Evolutionary conservation across 2,113 vertebrate species (phyloP).

Genomic region (Peromyscus polionotus): DNA sequence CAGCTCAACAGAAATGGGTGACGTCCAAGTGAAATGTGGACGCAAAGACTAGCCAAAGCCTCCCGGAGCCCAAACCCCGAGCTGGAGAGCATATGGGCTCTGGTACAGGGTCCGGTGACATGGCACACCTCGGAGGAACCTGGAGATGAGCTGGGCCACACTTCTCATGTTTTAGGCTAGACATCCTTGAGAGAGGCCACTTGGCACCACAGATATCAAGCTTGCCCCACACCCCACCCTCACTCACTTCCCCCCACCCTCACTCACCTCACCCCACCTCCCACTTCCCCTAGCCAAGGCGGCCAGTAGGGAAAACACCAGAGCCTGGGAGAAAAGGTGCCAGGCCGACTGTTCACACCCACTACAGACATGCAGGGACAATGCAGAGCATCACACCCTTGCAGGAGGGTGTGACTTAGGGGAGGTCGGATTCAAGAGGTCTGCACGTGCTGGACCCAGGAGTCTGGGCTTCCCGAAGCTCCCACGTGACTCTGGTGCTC

Average conservation of each 20-base stretch:
- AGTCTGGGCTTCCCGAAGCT: not conserved
- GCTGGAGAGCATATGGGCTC: not conserved
- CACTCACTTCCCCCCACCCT: not conserved
- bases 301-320: not conserved
- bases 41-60: not conserved
- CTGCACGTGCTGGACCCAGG: not conserved
- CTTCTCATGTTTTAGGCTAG: not conserved
- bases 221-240: not conserved
- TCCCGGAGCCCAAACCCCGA: rapidly evolving
- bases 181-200: not conserved
- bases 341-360: not conserved
- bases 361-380: not conserved
- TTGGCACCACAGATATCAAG: not conserved
- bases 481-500: not conserved
- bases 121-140: not conserved
- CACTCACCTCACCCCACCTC: too few relatives aligned
- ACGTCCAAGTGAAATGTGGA: not conserved
- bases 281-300: too few relatives aligned
- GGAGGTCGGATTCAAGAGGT: not conserved
- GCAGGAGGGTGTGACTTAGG: not conserved
- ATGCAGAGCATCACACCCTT: not conserved
- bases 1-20: not conserved
- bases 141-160: not conserved
- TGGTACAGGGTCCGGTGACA: not conserved
- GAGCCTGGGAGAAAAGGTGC: not conserved